A percentile compares a stretch with the other conserved stretches of the same genome.
Conservation (phyloP, 2,888 invertebrate genomes). For the Syrista parreyssii region DNA sequence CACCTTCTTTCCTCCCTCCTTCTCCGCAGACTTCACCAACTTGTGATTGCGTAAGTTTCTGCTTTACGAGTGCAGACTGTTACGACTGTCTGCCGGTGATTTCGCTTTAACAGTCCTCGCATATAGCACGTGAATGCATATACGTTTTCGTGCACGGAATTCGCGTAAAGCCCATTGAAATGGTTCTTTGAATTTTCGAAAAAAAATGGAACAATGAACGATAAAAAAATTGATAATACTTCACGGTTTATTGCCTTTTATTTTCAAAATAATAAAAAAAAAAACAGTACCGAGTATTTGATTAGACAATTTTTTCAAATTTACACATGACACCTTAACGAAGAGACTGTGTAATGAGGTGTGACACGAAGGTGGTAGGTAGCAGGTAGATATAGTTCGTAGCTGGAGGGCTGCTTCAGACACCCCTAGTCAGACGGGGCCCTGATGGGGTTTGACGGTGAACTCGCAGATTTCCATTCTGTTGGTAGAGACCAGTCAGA, state of each 20-base stretch:
- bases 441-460: conserved; percentile 49
- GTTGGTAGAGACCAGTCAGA: background rate
- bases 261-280: background rate
- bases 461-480: conserved; percentile 42
- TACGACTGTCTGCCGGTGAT: conserved; percentile 47
- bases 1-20: background rate
- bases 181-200: background rate
- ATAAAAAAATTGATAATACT: too few relatives aligned
- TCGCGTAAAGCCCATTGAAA: background rate
- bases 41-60: conserved; percentile 63
- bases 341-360: conserved; percentile 56
- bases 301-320: background rate
- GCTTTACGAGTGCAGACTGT: conserved; percentile 55
- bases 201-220: too few relatives aligned
- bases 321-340: conserved; percentile 43
- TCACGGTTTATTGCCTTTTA: too few relatives aligned
- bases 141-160: conserved; percentile 22
- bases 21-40: conserved; percentile 52
- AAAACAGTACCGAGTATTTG: background rate
- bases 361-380: conserved; percentile 50
- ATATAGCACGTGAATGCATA: conserved; percentile 20
- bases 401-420: conserved; percentile 57
- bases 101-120: conserved; percentile 41
- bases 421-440: conserved; percentile 50
- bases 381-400: conserved; percentile 26